phyloP scores from a whole-genome alignment of 2,113 vertebrate genomes.

The Sceloporus tristichus region DNA sequence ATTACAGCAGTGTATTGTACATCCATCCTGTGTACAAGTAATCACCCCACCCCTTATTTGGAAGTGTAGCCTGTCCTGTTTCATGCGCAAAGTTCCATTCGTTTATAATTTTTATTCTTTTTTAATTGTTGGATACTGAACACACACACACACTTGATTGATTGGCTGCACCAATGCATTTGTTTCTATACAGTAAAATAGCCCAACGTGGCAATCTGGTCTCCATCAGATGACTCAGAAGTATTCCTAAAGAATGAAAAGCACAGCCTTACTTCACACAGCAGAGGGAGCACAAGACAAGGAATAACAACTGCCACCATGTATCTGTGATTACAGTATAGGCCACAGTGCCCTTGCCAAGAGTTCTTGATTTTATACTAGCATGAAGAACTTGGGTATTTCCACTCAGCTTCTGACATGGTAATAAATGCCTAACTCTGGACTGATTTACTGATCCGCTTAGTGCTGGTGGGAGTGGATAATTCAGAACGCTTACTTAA shows the following conservation, averaged over 20 bases:
- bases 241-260: neutral
- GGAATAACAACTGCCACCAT: neutral
- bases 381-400: neutral
- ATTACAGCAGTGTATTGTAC: too few species aligned
- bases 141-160: too few species aligned
- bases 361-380: neutral
- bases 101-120: too few species aligned
- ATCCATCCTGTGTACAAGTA: too few species aligned
- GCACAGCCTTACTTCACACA: neutral
- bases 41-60: too few species aligned
- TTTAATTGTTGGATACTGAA: too few species aligned
- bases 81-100: too few species aligned
- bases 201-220: neutral
- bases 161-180: neutral
- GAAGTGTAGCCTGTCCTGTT: too few species aligned
- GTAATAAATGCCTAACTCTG: conserved; percentile 29
- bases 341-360: neutral
- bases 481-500: conserved; percentile 20
- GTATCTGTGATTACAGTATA: neutral
- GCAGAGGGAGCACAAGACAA: neutral
- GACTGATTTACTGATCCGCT: conserved; percentile 24
- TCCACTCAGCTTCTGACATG: neutral
- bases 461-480: conserved; percentile 11
- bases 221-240: neutral
- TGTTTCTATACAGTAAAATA: neutral